These are phyloP conservation scores for Takifugu bimaculatus DNA, from an alignment of 2,113 vertebrate species.

Conservation along the genomic window DNA sequence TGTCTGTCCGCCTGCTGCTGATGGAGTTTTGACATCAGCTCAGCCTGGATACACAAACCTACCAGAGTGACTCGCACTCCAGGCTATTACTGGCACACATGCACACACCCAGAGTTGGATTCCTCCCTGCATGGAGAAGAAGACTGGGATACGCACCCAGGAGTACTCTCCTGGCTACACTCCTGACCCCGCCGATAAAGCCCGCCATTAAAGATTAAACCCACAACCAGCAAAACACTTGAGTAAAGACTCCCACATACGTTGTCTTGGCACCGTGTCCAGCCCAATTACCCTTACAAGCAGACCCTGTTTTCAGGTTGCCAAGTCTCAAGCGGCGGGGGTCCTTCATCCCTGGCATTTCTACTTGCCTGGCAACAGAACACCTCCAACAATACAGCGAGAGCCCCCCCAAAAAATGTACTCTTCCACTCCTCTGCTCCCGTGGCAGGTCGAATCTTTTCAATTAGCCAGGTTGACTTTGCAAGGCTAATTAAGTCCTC, in stretches of 20 bases:
- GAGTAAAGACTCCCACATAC: slow-evolving; percentile 44
- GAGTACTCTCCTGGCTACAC: slow-evolving; percentile 39
- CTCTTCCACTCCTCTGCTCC: slow-evolving; percentile 37
- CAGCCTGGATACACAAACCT: slow-evolving; percentile 67
- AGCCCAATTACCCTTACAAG: slow-evolving; percentile 67
- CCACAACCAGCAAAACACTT: slow-evolving; percentile 55
- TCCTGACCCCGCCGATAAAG: slow-evolving; percentile 47
- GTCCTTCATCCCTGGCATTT: slow-evolving; percentile 49
- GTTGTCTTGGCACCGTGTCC: slow-evolving; percentile 55
- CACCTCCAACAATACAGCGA: slow-evolving; percentile 42
- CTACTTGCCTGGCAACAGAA: slow-evolving; percentile 55
- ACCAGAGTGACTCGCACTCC: slow-evolving; percentile 27
- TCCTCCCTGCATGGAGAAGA: slow-evolving; percentile 17
- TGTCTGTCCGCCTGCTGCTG: slow-evolving; percentile 56
- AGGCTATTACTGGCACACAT: slow-evolving; percentile 3
- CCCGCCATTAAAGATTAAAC: slow-evolving; percentile 61
- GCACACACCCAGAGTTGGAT: not conserved
- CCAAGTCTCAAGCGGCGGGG: slow-evolving; percentile 44
- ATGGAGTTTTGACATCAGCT: slow-evolving; percentile 69
- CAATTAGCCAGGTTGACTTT: slow-evolving; percentile 79
- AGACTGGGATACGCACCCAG: slow-evolving; percentile 37
- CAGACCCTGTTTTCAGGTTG: slow-evolving; percentile 34
- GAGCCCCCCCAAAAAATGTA: slow-evolving; percentile 22
- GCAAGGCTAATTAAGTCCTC: slow-evolving; percentile 77
- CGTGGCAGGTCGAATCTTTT: slow-evolving; percentile 62